These are phyloP conservation scores for Rutilus rutilus DNA, from an alignment of 2,113 vertebrate genomes.

Conservation along the genomic window DNA sequence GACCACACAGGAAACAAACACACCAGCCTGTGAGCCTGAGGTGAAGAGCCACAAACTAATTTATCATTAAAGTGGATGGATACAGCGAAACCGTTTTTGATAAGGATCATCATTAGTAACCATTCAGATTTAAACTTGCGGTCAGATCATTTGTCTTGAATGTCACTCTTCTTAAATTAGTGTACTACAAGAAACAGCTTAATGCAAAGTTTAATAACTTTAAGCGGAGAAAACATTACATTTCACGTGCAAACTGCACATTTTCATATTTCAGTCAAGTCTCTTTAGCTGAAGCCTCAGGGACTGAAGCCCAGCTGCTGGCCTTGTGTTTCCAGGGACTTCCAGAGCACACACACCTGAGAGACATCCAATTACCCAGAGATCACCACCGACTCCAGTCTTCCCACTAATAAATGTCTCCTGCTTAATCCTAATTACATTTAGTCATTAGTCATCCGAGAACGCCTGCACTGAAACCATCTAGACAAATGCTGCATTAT, in stretches of 20 bases:
- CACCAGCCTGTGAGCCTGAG: neutral
- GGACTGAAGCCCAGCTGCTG: slow-evolving; percentile 1
- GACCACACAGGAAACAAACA: neutral
- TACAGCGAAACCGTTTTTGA: neutral
- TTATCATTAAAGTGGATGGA: neutral
- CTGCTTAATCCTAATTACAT: slow-evolving; percentile 36
- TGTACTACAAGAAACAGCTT: neutral
- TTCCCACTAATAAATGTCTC: slow-evolving; percentile 16
- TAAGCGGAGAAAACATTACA: neutral
- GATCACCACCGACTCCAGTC: slow-evolving; percentile 26
- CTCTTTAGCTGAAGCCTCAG: neutral
- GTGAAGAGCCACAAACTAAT: neutral
- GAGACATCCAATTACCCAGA: slow-evolving; percentile 13
- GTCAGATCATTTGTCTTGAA: neutral
- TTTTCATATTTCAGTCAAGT: neutral
- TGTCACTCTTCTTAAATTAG: neutral
- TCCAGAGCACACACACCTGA: neutral
- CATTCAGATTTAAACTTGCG: neutral
- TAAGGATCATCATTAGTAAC: neutral
- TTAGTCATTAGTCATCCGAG: slow-evolving; percentile 23
- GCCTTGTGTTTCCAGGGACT: neutral
- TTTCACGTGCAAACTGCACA: neutral
- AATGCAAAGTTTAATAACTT: neutral
- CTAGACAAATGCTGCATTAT: slow-evolving; percentile 17
- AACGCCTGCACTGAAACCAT: neutral